Evolutionary conservation across 2,888 invertebrate species (phyloP).

Genomic region (Trimorus sp.): DNA sequence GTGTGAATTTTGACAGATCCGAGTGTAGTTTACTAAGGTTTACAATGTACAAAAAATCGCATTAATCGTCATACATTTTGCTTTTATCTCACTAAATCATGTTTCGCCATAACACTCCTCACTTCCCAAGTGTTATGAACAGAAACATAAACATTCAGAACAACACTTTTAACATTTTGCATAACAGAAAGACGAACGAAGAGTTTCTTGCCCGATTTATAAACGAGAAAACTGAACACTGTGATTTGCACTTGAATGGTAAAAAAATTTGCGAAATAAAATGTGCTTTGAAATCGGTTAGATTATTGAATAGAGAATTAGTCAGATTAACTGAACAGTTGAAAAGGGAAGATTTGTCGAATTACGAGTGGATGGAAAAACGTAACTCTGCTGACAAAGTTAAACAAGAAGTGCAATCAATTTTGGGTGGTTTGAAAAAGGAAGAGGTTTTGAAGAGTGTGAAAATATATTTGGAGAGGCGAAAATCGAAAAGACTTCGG

Average conservation of each 20-base stretch:
- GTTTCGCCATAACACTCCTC: neutral
- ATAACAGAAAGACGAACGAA: constrained; percentile 70
- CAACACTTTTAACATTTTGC: constrained; percentile 26
- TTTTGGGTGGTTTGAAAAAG: constrained; percentile 82
- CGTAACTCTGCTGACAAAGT: constrained; percentile 82
- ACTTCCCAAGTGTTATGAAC: neutral
- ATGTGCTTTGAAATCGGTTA: constrained; percentile 75
- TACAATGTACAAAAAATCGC: constrained; percentile 25
- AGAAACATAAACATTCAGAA: neutral
- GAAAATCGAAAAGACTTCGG: constrained; percentile 82
- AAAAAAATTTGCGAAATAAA: constrained; percentile 80
- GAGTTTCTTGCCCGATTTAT: constrained; percentile 72
- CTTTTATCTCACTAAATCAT: constrained; percentile 15
- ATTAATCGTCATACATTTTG: constrained; percentile 24
- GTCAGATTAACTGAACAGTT: constrained; percentile 81
- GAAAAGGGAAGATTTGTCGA: constrained; percentile 81
- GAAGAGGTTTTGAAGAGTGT: constrained; percentile 65
- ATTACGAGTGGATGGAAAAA: constrained; percentile 82
- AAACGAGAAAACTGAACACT: constrained; percentile 2
- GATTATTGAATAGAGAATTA: constrained; percentile 78
- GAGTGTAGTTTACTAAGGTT: constrained; percentile 30
- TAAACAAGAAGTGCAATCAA: constrained; percentile 82
- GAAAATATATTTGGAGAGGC: constrained; percentile 69
- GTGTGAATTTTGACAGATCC: too few relatives aligned
- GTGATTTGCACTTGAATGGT: constrained; percentile 31